Conservation (phyloP, 1,140 invertebrate species). For the Trachymyrmex septentrionalis region DNA sequence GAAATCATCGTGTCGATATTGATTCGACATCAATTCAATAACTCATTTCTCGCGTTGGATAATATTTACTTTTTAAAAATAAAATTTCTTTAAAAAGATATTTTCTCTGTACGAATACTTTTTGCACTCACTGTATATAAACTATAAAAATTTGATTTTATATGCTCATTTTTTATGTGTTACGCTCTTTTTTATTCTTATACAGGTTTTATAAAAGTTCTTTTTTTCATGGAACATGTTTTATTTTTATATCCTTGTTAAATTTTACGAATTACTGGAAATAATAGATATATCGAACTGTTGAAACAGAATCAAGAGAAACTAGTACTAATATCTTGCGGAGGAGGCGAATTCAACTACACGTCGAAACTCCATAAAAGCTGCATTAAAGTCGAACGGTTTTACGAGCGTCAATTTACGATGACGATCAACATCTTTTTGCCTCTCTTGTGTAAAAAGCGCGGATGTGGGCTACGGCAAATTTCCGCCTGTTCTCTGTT, state of each 20-base stretch:
- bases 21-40: too few relatives aligned
- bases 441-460: constrained; percentile 18
- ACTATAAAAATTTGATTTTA: background rate
- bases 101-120: too few relatives aligned
- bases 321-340: background rate
- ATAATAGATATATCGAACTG: background rate
- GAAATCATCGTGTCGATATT: too few relatives aligned
- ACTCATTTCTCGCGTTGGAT: too few relatives aligned
- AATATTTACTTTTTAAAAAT: too few relatives aligned
- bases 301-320: background rate
- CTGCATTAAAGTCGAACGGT: constrained; percentile 23
- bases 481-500: constrained; percentile 20
- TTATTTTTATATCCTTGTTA: background rate
- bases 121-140: background rate
- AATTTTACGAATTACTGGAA: constrained; percentile 10
- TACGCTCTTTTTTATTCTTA: background rate
- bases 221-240: background rate
- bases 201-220: background rate
- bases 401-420: constrained; percentile 52
- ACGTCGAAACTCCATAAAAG: constrained; percentile 22
- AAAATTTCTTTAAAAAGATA: too few relatives aligned
- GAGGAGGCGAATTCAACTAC: constrained; percentile 7
- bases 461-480: constrained; percentile 23
- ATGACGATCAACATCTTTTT: constrained; percentile 33
- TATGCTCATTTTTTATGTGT: background rate